Base-by-base conservation (phyloP, 2,888 invertebrate genomes). In the Dromius quadrimaculatus region DNA sequence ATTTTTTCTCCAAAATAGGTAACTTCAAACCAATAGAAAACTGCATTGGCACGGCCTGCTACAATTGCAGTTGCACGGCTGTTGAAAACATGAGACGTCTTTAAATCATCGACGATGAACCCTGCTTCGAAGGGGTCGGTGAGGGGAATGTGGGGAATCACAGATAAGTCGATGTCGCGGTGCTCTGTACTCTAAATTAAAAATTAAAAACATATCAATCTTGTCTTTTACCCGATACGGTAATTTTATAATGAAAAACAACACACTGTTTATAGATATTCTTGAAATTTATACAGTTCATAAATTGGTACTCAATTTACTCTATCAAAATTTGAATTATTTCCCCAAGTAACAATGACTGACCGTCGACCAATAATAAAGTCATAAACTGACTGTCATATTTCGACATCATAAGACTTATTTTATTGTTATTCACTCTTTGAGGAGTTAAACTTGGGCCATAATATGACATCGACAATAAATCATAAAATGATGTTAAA, bases 1-100 rank as follows among this genome's bases (percentile, higher is more conserved):
- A 77, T 79, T 17, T 79, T 78, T 19, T 81, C 78, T 61, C 85
- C 80, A 74, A 84, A 80, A 17, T 85, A 75, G 72, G 85, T 82
- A 50, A 87, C 80, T n/a, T 81, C 80, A 73, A 84, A 88, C 87
- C 87, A 88, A 74, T 86, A 86, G 15, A 87, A 78, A 69, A 88
- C 80, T 1, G 84, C 86, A 79, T 85, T 86, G 0, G 84, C 81
- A 43, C 76, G 68, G 0, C 87, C 87, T 70, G 79, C 78, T 43
- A 78, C 78, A 9, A 76, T 78, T 9, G 86, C 76, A 5, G 78
- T 78, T 9, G 83, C 76, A 54, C 76, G 77, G n/a, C 32, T 3
- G 1, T 11, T 13, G n/a, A 15, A 5, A 3, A 32, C 20, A 28
- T 59, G 19, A 2, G 6, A 13, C 8, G 13, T 41, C 9, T 17